Percentiles rank a stretch among this genome's conserved stretches.
phyloP scores from a whole-genome alignment of 2,113 vertebrate genomes.

The Peucedramus taeniatus region DNA sequence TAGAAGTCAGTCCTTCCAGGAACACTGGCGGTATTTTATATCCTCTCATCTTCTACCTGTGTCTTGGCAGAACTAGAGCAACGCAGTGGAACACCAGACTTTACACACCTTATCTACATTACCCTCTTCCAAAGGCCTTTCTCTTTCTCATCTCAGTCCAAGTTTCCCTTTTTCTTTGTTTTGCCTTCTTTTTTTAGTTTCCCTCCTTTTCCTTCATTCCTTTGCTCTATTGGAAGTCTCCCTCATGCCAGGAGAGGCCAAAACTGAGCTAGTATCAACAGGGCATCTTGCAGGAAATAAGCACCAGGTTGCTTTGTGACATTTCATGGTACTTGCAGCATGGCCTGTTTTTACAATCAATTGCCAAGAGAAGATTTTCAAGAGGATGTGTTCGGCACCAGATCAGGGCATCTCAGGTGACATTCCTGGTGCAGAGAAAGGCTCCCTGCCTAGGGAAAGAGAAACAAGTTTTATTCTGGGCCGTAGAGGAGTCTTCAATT shows the following conservation, averaged over 20 bases:
- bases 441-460: background rate
- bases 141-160: background rate
- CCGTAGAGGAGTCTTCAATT: background rate
- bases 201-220: background rate
- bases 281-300: background rate
- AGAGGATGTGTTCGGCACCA: background rate
- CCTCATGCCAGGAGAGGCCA: background rate
- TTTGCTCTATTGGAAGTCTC: background rate
- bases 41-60: background rate
- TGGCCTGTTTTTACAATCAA: background rate
- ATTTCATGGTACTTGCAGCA: background rate
- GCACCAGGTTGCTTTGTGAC: background rate
- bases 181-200: background rate
- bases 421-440: background rate
- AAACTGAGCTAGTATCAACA: background rate
- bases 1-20: background rate
- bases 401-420: background rate
- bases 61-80: background rate
- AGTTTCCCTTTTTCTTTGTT: background rate
- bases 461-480: background rate
- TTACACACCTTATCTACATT: background rate
- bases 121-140: background rate
- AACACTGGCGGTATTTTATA: background rate
- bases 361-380: rapidly evolving
- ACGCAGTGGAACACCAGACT: background rate